Evolutionary conservation across 2,113 vertebrate genomes (phyloP).

Genomic region (Corynorhinus townsendii): DNA sequence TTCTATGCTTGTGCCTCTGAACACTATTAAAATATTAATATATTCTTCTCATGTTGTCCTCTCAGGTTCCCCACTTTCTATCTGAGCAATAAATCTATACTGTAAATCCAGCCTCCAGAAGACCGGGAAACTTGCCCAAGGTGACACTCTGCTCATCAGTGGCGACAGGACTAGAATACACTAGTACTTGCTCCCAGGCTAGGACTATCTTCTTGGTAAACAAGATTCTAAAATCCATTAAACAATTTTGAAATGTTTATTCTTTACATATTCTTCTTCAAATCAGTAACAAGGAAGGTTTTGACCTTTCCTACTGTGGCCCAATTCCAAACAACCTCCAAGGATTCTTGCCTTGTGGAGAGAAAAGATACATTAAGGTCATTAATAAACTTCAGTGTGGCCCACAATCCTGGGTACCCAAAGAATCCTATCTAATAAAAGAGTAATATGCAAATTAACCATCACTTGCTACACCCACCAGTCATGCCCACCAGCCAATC

Average conservation of each 20-base stretch:
- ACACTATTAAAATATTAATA: slow-evolving; percentile 68
- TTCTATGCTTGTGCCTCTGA: slow-evolving; percentile 22
- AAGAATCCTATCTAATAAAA: not conserved
- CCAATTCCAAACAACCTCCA: not conserved
- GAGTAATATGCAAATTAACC: too few relatives aligned
- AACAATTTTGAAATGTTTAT: not conserved
- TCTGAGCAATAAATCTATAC: slow-evolving; percentile 42
- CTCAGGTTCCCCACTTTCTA: slow-evolving; percentile 50
- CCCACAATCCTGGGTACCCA: not conserved
- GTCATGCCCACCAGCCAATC: too few relatives aligned
- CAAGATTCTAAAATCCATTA: not conserved
- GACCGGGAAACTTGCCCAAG: slow-evolving; percentile 21
- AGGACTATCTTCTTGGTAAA: not conserved
- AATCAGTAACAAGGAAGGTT: not conserved
- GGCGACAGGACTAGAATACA: not conserved
- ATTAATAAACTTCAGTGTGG: not conserved
- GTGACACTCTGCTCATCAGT: not conserved
- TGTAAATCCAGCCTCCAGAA: slow-evolving; percentile 24
- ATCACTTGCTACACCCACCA: too few relatives aligned
- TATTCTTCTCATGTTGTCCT: slow-evolving; percentile 48
- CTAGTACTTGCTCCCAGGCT: not conserved
- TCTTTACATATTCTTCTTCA: not conserved
- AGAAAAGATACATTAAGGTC: not conserved
- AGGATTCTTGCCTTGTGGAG: not conserved
- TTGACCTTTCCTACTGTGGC: not conserved